Percentiles rank a stretch among this genome's conserved stretches.
phyloP scores from a whole-genome alignment of 2,797 vertebrate genomes.

The Cynopterus sphinx region DNA sequence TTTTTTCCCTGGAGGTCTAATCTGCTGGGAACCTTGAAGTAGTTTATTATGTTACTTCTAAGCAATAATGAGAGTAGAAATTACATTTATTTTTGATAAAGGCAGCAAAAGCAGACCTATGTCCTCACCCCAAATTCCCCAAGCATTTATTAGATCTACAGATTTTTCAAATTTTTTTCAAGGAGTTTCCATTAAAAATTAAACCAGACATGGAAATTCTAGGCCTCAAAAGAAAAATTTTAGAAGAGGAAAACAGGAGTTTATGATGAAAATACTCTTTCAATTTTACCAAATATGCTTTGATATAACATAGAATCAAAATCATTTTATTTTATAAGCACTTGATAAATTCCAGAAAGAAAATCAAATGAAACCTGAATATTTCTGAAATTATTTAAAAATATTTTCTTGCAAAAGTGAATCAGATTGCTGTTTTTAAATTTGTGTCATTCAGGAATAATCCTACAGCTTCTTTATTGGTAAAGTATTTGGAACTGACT shows the following conservation, averaged over 20 bases:
- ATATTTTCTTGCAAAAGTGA: constrained; percentile 58
- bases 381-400: constrained; percentile 27
- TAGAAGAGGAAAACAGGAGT: constrained; percentile 42
- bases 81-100: constrained; percentile 32
- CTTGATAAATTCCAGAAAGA: constrained; percentile 56
- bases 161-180: constrained; percentile 54
- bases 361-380: constrained; percentile 56
- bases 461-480: constrained; percentile 58
- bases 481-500: constrained; percentile 43
- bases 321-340: constrained; percentile 54
- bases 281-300: constrained; percentile 45
- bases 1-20: constrained; percentile 22
- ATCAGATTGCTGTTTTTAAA: constrained; percentile 53
- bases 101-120: neutral
- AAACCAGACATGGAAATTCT: constrained; percentile 56
- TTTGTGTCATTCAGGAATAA: constrained; percentile 60
- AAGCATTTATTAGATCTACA: neutral
- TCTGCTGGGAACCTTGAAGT: constrained; percentile 20
- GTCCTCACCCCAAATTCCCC: neutral
- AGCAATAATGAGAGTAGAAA: constrained; percentile 39
- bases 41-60: constrained; percentile 32
- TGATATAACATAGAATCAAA: constrained; percentile 46
- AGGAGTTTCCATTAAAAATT: constrained; percentile 48
- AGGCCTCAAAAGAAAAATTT: neutral
- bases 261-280: constrained; percentile 58